Evolutionary conservation across 2,113 vertebrate genomes (phyloP), one percentile per base, ranked within the genome.

Genomic region (Gadus chalcogrammus): DNA sequence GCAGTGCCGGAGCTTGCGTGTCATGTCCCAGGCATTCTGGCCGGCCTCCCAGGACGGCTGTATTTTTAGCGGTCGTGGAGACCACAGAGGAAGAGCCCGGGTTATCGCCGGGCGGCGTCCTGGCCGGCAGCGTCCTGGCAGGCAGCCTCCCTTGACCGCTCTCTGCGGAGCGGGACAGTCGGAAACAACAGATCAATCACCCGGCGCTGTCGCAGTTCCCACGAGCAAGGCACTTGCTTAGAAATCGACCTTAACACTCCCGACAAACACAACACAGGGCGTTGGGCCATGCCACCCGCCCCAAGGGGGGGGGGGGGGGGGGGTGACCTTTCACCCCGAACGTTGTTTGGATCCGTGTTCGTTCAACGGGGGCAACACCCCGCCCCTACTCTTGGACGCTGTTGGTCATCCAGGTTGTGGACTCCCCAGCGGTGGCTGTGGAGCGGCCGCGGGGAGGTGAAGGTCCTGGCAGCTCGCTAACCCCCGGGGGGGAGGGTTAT

Each of bases 161-260:
- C 87, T 84, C 87, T 80, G 86, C 79, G 77, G 18, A 84, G 79
- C 73, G 79, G 79, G 82, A 78, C 80, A 84, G 79, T 85, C 77
- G 84, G 85, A 89, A 90, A 89, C 88, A 90, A 89, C 89, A 89
- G 62, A 86, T 88, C 85, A 87, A 79, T 87, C 87, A 88, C 75
- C 73, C 79, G 77, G 24, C 15, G 64, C 24, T 12, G 15, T 2
- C 38, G 65, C 66, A 3, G 18, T 85, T 85, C 81, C 80, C 79
- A 83, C 63, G 71, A 73, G 75, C 12, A 69, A 59, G 31, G 70
- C 72, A 13, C 31, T 28, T 28, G 31, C 64, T 70, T 28, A 55
- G 70, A 27, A 71, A 69, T 68, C 64, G 48, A 62, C 61, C 42
- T 38, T 2, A 42, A 74, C 74, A 65, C 65, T 53, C 31, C 28